Evolutionary conservation across 37 sponge, comb jelly and placozoan species (phyloP), one percentile per base, ranked within the genome.

Genomic region (Beroe forskalii): DNA sequence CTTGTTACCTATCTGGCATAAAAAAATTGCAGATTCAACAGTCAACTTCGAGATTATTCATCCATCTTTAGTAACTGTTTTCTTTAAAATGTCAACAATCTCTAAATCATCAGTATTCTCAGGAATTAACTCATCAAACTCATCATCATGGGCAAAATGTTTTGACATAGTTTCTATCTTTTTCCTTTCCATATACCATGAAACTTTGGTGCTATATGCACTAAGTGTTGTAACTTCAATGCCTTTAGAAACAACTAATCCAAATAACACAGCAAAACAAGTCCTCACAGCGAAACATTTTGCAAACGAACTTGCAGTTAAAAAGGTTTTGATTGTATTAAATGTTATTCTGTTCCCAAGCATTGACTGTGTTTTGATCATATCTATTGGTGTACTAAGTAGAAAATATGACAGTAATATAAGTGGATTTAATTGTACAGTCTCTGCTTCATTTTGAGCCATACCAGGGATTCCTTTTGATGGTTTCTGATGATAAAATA

Each of bases 321-420:
- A 17, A n/a, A n/a, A n/a, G 19, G 32, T 69, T 69, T 36, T 69
- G 0, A 69, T 33, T 14, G 37, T 36, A 27, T 69, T 27, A 2
- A 69, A 4, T 36, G 72, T 69, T 35, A 69, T 69, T 25, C 19
- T 80, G 17, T 80, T 48, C 55, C 86, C 86, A 3, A 80, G 28
- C 86, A 80, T 80, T 38, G 86, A 24, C 40, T 27, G 37, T 28
- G 86, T 80, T 80, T 80, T 80, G 40, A 44, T 22, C 28, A 80
- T 42, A 44, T 80, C 86, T 30, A 80, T 38, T 19, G 86, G 86
- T 6, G 86, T 80, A 44, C 38, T 38, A 27, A 80, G 1, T 4
- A 80, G 25, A 23, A 80, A 44, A 24, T 32, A 40, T 23, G 86
- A 41, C 23, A 80, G 40, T n/a, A 80, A 8, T 0, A 80, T 30